Percentiles rank a stretch among this genome's conserved stretches.
phyloP scores from a whole-genome alignment of 2,888 invertebrate species.

The Callosobruchus maculatus region DNA sequence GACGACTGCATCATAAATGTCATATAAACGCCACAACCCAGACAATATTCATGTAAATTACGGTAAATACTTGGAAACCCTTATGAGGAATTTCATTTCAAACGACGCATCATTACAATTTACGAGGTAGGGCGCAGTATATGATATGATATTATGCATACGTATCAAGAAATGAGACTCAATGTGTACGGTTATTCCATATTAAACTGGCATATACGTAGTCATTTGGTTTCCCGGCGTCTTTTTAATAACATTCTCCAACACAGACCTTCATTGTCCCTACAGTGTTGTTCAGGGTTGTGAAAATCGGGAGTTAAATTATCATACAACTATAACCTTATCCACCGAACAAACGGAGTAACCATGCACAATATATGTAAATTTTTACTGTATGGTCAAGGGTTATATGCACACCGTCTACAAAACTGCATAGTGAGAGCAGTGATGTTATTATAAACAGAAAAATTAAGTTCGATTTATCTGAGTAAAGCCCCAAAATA shows the following conservation, averaged over 20 bases:
- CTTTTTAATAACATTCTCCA: not conserved
- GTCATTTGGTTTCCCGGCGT: not conserved
- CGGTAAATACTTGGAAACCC: not conserved
- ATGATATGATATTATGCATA: not conserved
- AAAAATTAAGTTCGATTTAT: too few species aligned
- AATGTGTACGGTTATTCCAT: not conserved
- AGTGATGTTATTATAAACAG: too few species aligned
- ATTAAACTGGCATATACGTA: not conserved
- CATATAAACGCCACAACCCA: not conserved
- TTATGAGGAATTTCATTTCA: not conserved
- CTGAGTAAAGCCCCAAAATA: too few species aligned
- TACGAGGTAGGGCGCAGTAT: not conserved
- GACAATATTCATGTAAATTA: not conserved
- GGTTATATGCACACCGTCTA: too few species aligned
- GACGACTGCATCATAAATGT: not conserved
- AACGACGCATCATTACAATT: not conserved
- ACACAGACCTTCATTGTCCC: not conserved
- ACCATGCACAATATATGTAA: too few species aligned
- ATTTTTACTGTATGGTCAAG: too few species aligned
- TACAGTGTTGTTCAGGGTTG: not conserved
- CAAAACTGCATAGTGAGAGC: too few species aligned
- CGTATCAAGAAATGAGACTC: not conserved
- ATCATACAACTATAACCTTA: too few species aligned
- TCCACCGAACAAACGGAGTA: too few species aligned
- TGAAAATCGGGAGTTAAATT: not conserved